These are phyloP conservation scores for Philypnodon macrostomus DNA, from an alignment of 2,797 vertebrate genomes.

Conservation along the genomic window DNA sequence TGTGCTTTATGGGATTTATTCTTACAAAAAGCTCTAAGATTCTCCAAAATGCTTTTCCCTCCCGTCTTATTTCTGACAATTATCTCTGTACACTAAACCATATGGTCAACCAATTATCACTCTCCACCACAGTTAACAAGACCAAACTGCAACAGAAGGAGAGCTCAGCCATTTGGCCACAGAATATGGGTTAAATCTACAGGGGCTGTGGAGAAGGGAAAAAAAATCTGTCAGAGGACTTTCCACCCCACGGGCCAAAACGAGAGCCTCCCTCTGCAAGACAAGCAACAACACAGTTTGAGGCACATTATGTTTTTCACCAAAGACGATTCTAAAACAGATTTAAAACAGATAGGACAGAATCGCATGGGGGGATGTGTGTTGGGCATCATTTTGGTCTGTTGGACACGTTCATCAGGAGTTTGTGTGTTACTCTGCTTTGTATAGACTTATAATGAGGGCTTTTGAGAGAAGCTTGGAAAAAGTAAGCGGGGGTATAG, in stretches of 20 bases:
- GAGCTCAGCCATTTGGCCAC: conserved; percentile 39
- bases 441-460: no score
- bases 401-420: conserved; percentile 45
- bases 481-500: no score
- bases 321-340: conserved; percentile 38
- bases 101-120: conserved; percentile 53
- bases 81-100: conserved; percentile 44
- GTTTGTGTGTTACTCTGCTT: background rate
- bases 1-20: no score
- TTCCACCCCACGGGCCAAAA: conserved; percentile 55
- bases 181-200: conserved; percentile 56
- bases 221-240: conserved; percentile 53
- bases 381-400: conserved; percentile 45
- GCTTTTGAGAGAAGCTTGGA: no score
- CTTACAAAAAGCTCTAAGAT: background rate
- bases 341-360: no score
- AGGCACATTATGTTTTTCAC: conserved; percentile 57
- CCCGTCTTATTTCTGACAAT: conserved; percentile 18
- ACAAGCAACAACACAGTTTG: conserved; percentile 47
- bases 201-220: conserved; percentile 32
- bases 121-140: conserved; percentile 48
- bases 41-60: background rate
- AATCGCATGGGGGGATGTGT: conserved; percentile 21
- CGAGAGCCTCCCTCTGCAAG: conserved; percentile 48
- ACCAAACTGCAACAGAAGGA: conserved; percentile 59